Evolutionary conservation across 2,888 invertebrate genomes (phyloP), one percentile per base, ranked within the genome.

Genomic region (Artemia sinica): DNA sequence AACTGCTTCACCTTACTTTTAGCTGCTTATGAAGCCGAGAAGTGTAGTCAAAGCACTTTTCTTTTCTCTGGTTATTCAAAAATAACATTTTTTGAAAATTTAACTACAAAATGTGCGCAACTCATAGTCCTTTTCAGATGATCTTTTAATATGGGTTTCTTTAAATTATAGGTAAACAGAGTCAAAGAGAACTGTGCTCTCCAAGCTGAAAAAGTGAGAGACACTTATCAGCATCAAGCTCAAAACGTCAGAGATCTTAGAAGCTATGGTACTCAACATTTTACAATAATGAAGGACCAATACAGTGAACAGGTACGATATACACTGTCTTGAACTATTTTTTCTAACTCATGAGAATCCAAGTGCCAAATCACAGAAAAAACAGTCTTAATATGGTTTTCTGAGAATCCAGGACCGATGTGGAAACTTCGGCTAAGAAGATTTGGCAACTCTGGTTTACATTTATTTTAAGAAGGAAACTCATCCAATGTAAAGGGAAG

Each of bases 191-290:
- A 95, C 76, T 95, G 94, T 77, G 85, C 87, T 49, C 89, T 89
- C 77, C 94, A 94, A 80, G 88, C 93, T 80, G 94, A 94, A 75
- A 90, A 90, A 86, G 89, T 95, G 73, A 87, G 92, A 75, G 89
- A 85, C 76, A 93, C 91, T 77, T 95, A 95, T 78, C 86, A 88
- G 74, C 83, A 86, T 52, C 94, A 94, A 79, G 86, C 90, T 67
- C 88, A 86, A 75, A 88, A 91, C 77, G 81, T 92, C 68, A 84
- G 86, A 74, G 91, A 91, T 76, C 88, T 95, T 74, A 82, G 92
- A 72, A 93, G 94, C 76, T 93, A 92, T 77, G 93, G 95, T 71
- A 88, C 90, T 2, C 76, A 77, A 70, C 77, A 93, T 77, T 80
- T 94, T 73, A 87, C 89, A 70, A 83, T 89, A 3, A 82, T 94